These are phyloP conservation scores for Zapus hudsonius DNA, from an alignment of 2,113 vertebrate genomes.

Conservation along the genomic window DNA sequence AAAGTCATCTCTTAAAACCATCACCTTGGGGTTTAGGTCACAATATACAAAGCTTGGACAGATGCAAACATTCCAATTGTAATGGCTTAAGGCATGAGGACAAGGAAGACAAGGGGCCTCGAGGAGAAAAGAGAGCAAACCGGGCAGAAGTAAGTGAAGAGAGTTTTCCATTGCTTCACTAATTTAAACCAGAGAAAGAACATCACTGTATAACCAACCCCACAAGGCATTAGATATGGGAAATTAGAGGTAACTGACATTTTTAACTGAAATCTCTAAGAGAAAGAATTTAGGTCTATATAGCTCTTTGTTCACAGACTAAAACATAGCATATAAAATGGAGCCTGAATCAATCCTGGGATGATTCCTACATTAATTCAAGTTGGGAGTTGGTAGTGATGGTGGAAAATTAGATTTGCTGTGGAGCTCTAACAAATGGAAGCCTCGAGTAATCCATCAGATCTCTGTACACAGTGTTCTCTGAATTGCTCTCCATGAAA, in stretches of 20 bases:
- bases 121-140: background rate
- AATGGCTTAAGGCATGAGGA: background rate
- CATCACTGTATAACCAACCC: background rate
- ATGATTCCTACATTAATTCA: background rate
- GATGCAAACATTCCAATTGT: background rate
- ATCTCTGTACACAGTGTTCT: background rate
- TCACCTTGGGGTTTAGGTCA: background rate
- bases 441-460: background rate
- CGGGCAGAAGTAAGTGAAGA: background rate
- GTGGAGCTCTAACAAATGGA: conserved; percentile 5
- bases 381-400: background rate
- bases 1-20: background rate
- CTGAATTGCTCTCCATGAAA: conserved; percentile 35
- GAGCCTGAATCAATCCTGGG: background rate
- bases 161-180: background rate
- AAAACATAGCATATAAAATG: background rate
- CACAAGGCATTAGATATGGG: background rate
- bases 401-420: background rate
- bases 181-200: background rate
- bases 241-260: background rate
- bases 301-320: background rate
- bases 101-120: background rate
- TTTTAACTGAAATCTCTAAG: background rate
- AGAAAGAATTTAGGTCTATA: background rate
- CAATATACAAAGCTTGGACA: background rate